phyloP scores from a whole-genome alignment of 2,797 vertebrate genomes.

The Menidia menidia region DNA sequence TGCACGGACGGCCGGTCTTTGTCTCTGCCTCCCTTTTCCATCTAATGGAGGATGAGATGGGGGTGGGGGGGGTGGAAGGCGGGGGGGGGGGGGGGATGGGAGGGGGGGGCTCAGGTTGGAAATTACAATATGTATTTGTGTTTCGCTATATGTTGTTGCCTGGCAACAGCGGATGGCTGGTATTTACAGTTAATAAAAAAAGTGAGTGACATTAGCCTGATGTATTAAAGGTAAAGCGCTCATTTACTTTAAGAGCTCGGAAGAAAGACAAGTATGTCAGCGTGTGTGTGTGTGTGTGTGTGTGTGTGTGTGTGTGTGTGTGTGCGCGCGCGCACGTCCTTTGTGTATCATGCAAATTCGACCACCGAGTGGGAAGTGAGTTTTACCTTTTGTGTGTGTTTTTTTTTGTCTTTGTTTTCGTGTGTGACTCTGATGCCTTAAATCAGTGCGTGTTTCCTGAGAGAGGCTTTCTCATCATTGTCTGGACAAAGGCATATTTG shows the following conservation, averaged over 20 bases:
- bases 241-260: constrained; percentile 68
- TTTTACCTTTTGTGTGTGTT: constrained; percentile 30
- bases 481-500: not conserved
- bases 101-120: constrained; percentile 49
- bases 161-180: constrained; percentile 87
- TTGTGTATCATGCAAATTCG: constrained; percentile 21
- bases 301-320: not conserved
- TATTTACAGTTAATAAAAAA: constrained; percentile 92
- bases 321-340: not conserved
- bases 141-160: constrained; percentile 82
- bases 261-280: constrained; percentile 50
- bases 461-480: not conserved
- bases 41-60: constrained; percentile 42
- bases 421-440: not conserved
- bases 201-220: constrained; percentile 84
- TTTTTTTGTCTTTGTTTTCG: not conserved
- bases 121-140: constrained; percentile 76
- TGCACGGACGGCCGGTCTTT: constrained; percentile 21
- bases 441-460: not conserved
- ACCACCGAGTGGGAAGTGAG: constrained; percentile 10
- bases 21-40: constrained; percentile 54
- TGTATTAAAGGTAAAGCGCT: constrained; percentile 72
- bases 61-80: not conserved
- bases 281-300: constrained; percentile 20
- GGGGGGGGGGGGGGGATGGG: not conserved